Base-by-base conservation (phyloP, 2,113 vertebrate species). In the Paradisaea rubra region DNA sequence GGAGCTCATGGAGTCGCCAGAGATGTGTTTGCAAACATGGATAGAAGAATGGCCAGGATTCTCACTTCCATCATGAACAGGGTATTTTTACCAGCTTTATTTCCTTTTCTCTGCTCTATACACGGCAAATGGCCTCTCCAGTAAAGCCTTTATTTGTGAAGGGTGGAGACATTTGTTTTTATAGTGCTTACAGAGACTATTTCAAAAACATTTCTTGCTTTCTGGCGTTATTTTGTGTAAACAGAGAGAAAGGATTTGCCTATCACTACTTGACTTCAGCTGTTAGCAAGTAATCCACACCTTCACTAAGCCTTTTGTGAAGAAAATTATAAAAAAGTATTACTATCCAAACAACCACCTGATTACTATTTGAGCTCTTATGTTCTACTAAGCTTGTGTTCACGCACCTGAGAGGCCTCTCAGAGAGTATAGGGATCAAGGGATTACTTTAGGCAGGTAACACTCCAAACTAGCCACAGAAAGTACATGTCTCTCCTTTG, bases 271-370 rank as follows among this genome's bases (percentile, higher is more conserved):
- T 91, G 80, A 88, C 64, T 94, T 91, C 52, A 93, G 60, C 88
- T 90, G 80, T 94, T 94, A 93, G 91, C 90, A 95, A 91, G 86
- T 90, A 95, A 94, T 87, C 72, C 82, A 86, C 90, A 92, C 82
- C 94, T 96, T 53, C n/a, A 63, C 42, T 59, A 95, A 95, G 89
- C 23, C 93, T 88, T 93, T 90, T 94, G 92, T 94, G 86, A 91
- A 81, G 82, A 78, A 95, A 91, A 81, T 44, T 4, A 88, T 81
- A 83, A 93, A 94, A 80, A 93, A 35, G 37, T 74, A 94, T 63
- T 79, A 63, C 90, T 91, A 78, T 88, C 53, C 92, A 95, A 97
- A 92, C 93, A 96, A 64, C 35, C 61, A 84, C 65, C 88, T 93
- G 94, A 83, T 30, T 35, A 74, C n/a, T 88, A 2, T 73, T 83